phyloP scores from a whole-genome alignment of 1,140 invertebrate genomes.

The Zaprionus lachaisei region DNA sequence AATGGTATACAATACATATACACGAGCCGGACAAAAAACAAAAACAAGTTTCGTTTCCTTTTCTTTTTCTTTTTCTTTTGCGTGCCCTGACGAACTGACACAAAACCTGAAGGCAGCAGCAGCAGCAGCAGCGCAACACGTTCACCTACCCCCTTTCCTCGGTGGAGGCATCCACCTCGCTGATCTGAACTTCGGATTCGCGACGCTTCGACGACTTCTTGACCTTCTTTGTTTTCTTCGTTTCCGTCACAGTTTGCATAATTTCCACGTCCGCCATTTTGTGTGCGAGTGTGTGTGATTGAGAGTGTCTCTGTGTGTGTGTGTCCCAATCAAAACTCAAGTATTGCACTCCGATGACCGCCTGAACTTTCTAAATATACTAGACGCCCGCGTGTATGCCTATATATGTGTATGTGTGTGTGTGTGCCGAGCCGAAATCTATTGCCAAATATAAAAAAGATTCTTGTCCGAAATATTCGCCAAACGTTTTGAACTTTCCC shows the following conservation, averaged over 20 bases:
- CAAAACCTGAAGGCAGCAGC: slow-evolving; percentile 58
- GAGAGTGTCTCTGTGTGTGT: not conserved
- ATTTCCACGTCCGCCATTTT: slow-evolving; percentile 94
- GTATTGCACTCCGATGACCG: slow-evolving; percentile 72
- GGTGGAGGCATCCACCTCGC: slow-evolving; percentile 89
- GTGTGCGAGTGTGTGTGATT: not conserved
- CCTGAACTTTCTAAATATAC: slow-evolving; percentile 79
- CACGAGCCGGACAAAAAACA: not conserved
- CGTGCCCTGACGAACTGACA: slow-evolving; percentile 58
- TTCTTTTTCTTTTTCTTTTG: not conserved
- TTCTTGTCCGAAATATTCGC: slow-evolving; percentile 36
- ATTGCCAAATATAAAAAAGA: slow-evolving; percentile 2
- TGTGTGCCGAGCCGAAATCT: slow-evolving; percentile 1
- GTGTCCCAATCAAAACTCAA: slow-evolving; percentile 11
- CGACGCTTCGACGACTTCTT: slow-evolving; percentile 93
- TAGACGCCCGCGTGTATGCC: slow-evolving; percentile 12
- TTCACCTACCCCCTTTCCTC: slow-evolving; percentile 92
- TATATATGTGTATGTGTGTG: not conserved
- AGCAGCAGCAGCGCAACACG: slow-evolving; percentile 65
- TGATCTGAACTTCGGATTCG: slow-evolving; percentile 92
- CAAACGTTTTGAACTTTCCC: slow-evolving; percentile 57
- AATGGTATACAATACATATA: slow-evolving; percentile 2
- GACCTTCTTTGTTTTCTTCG: slow-evolving; percentile 94
- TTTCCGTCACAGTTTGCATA: slow-evolving; percentile 92
- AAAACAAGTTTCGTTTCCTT: slow-evolving; percentile 4